A percentile compares a stretch with the other conserved stretches of the same genome.
Evolutionary conservation across 2,797 vertebrate genomes (phyloP).

Genomic region (Sternotherus odoratus): DNA sequence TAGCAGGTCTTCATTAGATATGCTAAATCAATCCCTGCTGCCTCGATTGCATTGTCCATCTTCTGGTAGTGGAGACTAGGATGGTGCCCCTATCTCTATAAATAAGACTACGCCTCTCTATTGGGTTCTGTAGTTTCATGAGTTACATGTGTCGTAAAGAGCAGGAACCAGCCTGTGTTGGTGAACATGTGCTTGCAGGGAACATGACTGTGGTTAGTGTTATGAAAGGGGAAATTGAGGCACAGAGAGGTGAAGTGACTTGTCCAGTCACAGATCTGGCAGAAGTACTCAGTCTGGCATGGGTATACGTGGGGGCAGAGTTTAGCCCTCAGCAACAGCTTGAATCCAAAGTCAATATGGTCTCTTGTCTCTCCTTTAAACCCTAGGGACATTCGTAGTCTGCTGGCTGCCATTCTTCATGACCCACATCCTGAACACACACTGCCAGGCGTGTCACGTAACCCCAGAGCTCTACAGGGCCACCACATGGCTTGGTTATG

Average conservation of each 20-base stretch:
- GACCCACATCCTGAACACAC: slow-evolving; percentile 93
- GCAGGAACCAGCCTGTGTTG: neutral
- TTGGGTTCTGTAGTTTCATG: neutral
- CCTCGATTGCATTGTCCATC: too few relatives aligned
- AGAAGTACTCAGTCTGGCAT: neutral
- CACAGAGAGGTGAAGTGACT: neutral
- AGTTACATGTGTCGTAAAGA: neutral
- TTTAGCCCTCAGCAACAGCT: neutral
- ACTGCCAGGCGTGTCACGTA: slow-evolving; percentile 90
- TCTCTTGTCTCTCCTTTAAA: slow-evolving; percentile 53
- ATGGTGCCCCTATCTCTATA: neutral
- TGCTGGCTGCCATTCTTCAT: slow-evolving; percentile 98
- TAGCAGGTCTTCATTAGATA: too few relatives aligned
- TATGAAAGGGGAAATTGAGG: neutral
- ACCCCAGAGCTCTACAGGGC: slow-evolving; percentile 91
- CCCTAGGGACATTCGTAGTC: slow-evolving; percentile 92
- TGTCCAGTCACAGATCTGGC: neutral
- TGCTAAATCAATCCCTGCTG: too few relatives aligned
- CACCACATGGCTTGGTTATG: slow-evolving; percentile 94
- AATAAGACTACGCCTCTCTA: neutral
- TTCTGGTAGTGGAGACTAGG: too few relatives aligned
- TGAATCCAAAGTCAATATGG: neutral
- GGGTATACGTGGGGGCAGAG: neutral
- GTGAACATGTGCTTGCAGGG: neutral
- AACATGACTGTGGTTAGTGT: neutral